Base-by-base conservation (phyloP, 92 coral and sea anemone genomes). In the Nematostella vectensis region DNA sequence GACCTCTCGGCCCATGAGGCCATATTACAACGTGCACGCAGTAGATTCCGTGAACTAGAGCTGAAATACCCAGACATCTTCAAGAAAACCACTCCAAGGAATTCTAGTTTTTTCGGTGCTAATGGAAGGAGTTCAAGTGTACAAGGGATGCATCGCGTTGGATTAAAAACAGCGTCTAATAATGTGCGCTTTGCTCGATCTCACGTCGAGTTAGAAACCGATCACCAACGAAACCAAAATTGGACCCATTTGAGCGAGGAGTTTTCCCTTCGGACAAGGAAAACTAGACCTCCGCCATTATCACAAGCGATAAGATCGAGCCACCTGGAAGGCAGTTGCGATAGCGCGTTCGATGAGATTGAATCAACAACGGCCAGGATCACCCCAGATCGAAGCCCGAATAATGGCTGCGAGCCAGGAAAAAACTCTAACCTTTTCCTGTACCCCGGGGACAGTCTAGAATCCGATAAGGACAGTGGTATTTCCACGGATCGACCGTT, bases 391-490 rank as follows among this genome's bases (percentile, higher is more conserved):
- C 71, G 61, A 17, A 70, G 84, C 11, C 75, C 88, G 6, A 61
- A 71, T 2, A 54, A 6, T 36, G 47, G 36, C 38, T 59, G 27
- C 57, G 39, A 16, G 25, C 11, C 69, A 31, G 50, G 31, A 48
- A 27, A 49, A 49, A 28, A 21, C 58, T 29, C 31, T 54, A 40
- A 70, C 53, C 71, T 76, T 22, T 76, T 80, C 58, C 71, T 85
- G 44, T 80, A 73, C 43, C 87, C 93, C 2, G 88, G 93, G 1
- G 96, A 88, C 36, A 88, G 96, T 43, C 44, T 75, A 18, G 94
- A 88, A 52, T 83, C 87, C 29, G 96, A 88, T 69, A 84, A 82
- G 61, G 96, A 82, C 54, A 88, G 94, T 57, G 87, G 94, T 37
- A 88, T 83, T 30, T 83, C 83, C 1, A 68, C 94, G 9, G 96